Percentiles rank a stretch among this genome's conserved stretches.
Conservation (phyloP, 2,113 vertebrate species). For the Ptychochromis oligacanthus region DNA sequence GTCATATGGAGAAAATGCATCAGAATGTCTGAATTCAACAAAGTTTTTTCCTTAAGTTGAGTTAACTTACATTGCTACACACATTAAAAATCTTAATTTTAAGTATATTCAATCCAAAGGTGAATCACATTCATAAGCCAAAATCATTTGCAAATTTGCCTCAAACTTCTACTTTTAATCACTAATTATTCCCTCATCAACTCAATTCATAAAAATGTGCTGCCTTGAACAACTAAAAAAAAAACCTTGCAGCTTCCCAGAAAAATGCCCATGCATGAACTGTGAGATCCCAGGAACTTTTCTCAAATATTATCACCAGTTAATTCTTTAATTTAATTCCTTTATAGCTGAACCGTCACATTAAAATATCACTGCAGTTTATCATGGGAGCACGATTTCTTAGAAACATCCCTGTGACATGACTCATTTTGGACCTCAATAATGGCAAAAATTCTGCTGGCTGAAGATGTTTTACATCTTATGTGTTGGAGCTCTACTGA, state of each 20-base stretch:
- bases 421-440: neutral
- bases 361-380: neutral
- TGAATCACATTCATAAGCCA: neutral
- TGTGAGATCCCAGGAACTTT: neutral
- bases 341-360: neutral
- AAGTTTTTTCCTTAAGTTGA: neutral
- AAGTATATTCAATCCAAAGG: too few relatives aligned
- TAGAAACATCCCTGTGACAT: neutral
- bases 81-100: too few relatives aligned
- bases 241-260: neutral
- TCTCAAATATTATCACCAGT: neutral
- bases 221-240: neutral
- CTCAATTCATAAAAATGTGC: neutral
- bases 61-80: rapidly evolving
- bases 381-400: rapidly evolving
- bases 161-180: neutral
- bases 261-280: rapidly evolving
- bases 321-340: too few relatives aligned
- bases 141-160: neutral
- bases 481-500: neutral
- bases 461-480: neutral
- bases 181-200: neutral
- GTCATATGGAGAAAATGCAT: neutral
- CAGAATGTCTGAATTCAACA: neutral
- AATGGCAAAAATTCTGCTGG: neutral